Base-by-base conservation (phyloP, 1,140 invertebrate species). In the Zaprionus nigranus region DNA sequence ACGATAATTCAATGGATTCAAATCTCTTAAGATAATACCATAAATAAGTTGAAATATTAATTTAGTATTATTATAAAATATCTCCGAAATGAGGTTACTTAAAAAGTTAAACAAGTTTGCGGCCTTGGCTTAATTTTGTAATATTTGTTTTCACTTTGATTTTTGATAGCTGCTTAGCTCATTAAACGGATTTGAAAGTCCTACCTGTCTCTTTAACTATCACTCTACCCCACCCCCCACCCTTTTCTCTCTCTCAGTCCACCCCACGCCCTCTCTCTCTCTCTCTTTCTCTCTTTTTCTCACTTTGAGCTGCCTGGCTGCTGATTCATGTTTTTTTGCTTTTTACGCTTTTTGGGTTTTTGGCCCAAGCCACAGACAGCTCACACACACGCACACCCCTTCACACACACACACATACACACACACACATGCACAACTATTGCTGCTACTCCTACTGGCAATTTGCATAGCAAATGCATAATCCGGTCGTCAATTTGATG, bases 391-490 rank as follows among this genome's bases (percentile, higher is more conserved):
- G 51, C 66, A 36, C 28, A 61, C 38, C 54, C 49, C 34, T 34
- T 30, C 20, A 61, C 66, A 28, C 28, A 65, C 34, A 56, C 28
- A 34, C 36, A 62, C 56, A 17, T 17, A 34, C 28, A 46, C 43
- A 24, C 38, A 56, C 36, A 56, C 28, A 34, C 36, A 59, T 40
- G 61, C 22, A 20, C 26, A 64, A 66, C 70, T 46, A 64, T 61
- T 57, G 54, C 61, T 53, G 49, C 17, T 28, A 20, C 22, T 24
- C 24, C 51, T 69, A 68, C 46, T 53, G 49, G 34, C 61, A 74
- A 84, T 80, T 87, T 82, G 83, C 83, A 82, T 87, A 60, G 24
- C 17, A 77, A 79, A 86, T 68, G 62, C 62, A 49, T 67, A 43
- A 28, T 34, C 15, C 53, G n/a, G 36, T 43, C 38, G 64, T 81